Percentiles rank a stretch among this genome's conserved stretches.
These are phyloP conservation scores for Plusia festucae DNA, from an alignment of 2,888 invertebrate genomes.

Conservation along the genomic window DNA sequence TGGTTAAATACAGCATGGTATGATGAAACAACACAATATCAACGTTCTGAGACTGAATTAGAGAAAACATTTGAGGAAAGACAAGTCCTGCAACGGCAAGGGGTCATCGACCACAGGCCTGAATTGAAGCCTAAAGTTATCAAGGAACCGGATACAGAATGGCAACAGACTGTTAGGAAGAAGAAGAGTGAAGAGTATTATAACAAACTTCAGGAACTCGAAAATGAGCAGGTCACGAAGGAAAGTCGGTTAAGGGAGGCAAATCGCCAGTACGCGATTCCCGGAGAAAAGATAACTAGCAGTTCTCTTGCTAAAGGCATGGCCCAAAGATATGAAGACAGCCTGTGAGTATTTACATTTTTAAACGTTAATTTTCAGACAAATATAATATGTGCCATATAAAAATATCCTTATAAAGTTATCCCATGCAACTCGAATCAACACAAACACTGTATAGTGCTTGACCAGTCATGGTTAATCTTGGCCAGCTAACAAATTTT, in stretches of 20 bases:
- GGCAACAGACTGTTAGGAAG: conserved; percentile 94
- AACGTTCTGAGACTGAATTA: conserved; percentile 95
- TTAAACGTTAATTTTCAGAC: conserved; percentile 9
- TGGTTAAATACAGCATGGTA: conserved; percentile 93
- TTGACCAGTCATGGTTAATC: no score
- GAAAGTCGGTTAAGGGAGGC: conserved; percentile 94
- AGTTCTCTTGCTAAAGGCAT: conserved; percentile 95
- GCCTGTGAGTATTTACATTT: conserved; percentile 91
- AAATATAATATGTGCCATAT: not conserved
- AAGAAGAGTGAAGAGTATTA: conserved; percentile 96
- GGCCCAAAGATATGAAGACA: conserved; percentile 96
- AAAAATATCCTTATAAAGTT: no score
- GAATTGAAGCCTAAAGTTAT: conserved; percentile 91
- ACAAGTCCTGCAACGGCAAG: conserved; percentile 91
- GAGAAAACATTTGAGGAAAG: conserved; percentile 97
- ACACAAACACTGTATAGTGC: no score
- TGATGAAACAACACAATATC: conserved; percentile 96
- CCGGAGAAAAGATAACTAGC: conserved; percentile 94
- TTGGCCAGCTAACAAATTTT: no score
- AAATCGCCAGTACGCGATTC: conserved; percentile 94
- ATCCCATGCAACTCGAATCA: no score
- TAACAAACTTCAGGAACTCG: conserved; percentile 94
- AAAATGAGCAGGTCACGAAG: conserved; percentile 95
- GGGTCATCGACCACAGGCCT: conserved; percentile 90
- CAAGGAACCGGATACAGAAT: conserved; percentile 94